These are phyloP conservation scores for Stegostoma tigrinum DNA, from an alignment of 2,113 vertebrate species.

Conservation along the genomic window DNA sequence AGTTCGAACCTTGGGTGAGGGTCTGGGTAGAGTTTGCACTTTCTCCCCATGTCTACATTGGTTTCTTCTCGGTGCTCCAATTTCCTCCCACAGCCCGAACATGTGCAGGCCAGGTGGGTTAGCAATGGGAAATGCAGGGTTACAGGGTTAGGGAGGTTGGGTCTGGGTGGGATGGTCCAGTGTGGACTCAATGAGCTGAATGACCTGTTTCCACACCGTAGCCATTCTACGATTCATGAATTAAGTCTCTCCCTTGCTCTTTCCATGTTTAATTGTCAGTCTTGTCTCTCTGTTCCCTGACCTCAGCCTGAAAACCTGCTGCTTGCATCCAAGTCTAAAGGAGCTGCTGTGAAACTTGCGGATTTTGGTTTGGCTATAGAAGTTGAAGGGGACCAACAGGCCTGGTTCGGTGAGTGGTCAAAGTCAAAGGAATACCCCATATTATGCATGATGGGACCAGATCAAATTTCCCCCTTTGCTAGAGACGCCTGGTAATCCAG, in stretches of 20 bases:
- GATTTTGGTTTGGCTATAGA: slow-evolving; percentile 79
- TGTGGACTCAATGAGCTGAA: too few species aligned
- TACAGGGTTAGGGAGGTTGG: too few species aligned
- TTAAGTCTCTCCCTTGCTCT: too few species aligned
- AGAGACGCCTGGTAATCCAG: background rate
- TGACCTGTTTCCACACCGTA: too few species aligned
- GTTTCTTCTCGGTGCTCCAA: too few species aligned
- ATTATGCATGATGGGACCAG: background rate
- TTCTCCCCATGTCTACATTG: too few species aligned
- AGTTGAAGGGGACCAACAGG: slow-evolving; percentile 77
- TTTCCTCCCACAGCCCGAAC: too few species aligned
- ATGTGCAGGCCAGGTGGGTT: too few species aligned
- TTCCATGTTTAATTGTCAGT: background rate
- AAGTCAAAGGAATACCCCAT: background rate
- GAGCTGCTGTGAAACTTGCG: slow-evolving; percentile 71
- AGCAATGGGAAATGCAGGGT: too few species aligned
- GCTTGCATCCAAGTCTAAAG: slow-evolving; percentile 74
- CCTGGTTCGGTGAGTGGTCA: slow-evolving; percentile 71
- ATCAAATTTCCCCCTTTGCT: background rate
- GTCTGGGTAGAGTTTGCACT: too few species aligned
- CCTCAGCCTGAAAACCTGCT: slow-evolving; percentile 72
- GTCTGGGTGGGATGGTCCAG: too few species aligned
- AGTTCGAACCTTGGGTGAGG: too few species aligned
- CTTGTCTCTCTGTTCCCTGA: slow-evolving; percentile 34
- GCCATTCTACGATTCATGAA: background rate